phyloP scores from a whole-genome alignment of 1,140 invertebrate genomes.

The Eurosta solidaginis region DNA sequence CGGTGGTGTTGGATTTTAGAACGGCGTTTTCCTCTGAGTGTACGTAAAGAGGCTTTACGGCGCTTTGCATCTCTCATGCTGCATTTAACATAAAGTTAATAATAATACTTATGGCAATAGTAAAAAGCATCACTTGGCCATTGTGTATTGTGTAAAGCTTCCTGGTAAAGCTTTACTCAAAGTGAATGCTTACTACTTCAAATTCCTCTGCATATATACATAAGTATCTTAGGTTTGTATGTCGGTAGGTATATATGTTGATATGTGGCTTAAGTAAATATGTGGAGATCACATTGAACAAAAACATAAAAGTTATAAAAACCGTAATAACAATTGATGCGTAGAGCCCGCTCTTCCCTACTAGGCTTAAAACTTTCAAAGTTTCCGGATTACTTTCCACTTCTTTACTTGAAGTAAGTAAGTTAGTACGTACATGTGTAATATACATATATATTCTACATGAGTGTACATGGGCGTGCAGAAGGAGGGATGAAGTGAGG shows the following conservation, averaged over 20 bases:
- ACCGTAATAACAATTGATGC: slow-evolving; percentile 20
- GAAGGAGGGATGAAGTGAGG: no score
- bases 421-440: background rate
- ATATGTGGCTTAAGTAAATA: background rate
- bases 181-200: background rate
- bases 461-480: background rate
- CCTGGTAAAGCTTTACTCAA: slow-evolving; percentile 46
- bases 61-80: background rate
- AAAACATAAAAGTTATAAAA: background rate
- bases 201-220: background rate
- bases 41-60: slow-evolving; percentile 3
- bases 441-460: background rate
- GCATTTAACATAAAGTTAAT: slow-evolving; percentile 12
- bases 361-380: slow-evolving; percentile 19
- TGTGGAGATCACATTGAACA: background rate
- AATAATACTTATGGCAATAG: slow-evolving; percentile 42
- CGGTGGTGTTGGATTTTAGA: no score
- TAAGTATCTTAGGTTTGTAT: no score
- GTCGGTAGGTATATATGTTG: background rate
- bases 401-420: no score
- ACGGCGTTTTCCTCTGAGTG: no score
- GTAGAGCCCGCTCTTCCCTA: background rate
- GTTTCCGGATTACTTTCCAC: slow-evolving; percentile 21
- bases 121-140: slow-evolving; percentile 58
- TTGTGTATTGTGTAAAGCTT: slow-evolving; percentile 58